Evolutionary conservation across 2,113 vertebrate genomes (phyloP), one percentile per base, ranked within the genome.

Genomic region (Maccullochella peelii): DNA sequence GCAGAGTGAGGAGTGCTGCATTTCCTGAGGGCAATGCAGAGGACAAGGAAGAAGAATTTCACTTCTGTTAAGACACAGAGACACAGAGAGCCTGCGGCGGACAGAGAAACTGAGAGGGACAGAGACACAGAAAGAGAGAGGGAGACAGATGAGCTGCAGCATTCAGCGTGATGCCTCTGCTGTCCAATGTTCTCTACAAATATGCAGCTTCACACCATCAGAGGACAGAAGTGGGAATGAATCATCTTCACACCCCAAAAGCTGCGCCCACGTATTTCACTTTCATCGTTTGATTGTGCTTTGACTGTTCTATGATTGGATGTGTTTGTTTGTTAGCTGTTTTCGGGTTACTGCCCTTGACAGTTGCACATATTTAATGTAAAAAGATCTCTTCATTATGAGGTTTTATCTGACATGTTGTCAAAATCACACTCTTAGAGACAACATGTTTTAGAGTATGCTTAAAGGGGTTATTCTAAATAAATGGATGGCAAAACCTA

Each of bases 1-100:
- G 94, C 94, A 93, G 93, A 93, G 88, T 75, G 84, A 90, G 80
- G 77, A 93, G 91, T 94, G 88, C 94, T 95, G 94, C 94, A 95
- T 94, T 93, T 94, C 94, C 93, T 94, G 91, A 93, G 92, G 94
- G 91, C 92, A 94, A 88, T 92, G 91, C 90, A 93, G 94, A 94
- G 91, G 93, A 94, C 85, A 78, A 90, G 87, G 80, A 77, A 86
- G 87, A 93, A 70, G 88, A 90, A 74, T 86, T 77, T 83, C 78
- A 33, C 67, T 85, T 66, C 61, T 86, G 85, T 61, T 81, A 86
- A 88, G 83, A 16, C 73, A 72, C 54, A 73, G 84, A 73, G 55
- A 61, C 62, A 62, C 30, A 47, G 74, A 80, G 47, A 73, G 73
- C 63, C 47, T 42, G 40, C 30, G 38, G 63, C 27, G 8, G 57